Percentiles rank a stretch among this genome's conserved stretches.
These are phyloP conservation scores for Callithrix jacchus DNA, from an alignment of 2,113 vertebrate genomes.

Conservation along the genomic window DNA sequence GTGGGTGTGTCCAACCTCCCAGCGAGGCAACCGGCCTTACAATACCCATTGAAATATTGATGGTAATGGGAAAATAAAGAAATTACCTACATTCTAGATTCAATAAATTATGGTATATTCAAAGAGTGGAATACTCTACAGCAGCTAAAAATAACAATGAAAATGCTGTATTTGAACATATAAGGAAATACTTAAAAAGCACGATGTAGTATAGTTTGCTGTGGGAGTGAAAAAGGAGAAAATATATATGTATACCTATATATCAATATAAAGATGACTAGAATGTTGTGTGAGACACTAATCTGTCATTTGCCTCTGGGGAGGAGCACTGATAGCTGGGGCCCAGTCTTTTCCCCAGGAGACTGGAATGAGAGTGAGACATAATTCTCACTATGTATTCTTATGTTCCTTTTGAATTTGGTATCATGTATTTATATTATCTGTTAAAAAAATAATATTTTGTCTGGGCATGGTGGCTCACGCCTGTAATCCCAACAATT, in stretches of 20 bases:
- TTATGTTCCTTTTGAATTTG: slow-evolving; percentile 15
- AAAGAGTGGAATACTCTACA: background rate
- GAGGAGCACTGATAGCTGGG: background rate
- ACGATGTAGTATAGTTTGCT: background rate
- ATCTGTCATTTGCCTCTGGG: background rate
- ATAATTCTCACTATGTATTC: background rate
- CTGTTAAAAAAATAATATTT: background rate
- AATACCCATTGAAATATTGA: background rate
- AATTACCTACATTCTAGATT: background rate
- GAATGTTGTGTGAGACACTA: background rate
- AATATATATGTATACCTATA: background rate
- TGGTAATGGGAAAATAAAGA: background rate
- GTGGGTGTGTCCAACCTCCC: too few species aligned
- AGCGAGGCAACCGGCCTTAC: too few species aligned
- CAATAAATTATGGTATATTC: background rate
- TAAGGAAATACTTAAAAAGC: slow-evolving; percentile 24
- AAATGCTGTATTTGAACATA: background rate
- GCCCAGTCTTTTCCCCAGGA: too few species aligned
- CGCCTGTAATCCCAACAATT: too few species aligned
- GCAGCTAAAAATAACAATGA: background rate
- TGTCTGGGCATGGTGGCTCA: too few species aligned
- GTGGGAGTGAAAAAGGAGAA: background rate
- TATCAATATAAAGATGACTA: background rate
- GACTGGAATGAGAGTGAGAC: background rate
- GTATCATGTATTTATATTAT: slow-evolving; percentile 6